A percentile compares a stretch with the other conserved stretches of the same genome.
phyloP scores from a whole-genome alignment of 1,140 invertebrate genomes.

The Achroia grisella region DNA sequence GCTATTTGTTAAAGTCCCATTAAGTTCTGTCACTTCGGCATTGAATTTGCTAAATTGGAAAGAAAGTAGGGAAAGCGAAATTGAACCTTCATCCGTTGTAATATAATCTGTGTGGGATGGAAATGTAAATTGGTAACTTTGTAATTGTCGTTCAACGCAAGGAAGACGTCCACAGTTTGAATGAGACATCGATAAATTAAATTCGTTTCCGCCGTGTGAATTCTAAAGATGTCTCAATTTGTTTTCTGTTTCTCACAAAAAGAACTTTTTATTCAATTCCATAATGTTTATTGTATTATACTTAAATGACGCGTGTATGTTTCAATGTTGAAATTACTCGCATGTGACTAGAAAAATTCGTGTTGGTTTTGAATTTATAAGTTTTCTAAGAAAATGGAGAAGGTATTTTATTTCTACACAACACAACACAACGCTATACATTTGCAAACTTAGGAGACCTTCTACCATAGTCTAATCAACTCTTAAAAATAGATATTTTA shows the following conservation, averaged over 20 bases:
- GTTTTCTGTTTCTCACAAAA: slow-evolving; percentile 52
- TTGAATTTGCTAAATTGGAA: slow-evolving; percentile 22
- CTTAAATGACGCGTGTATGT: slow-evolving; percentile 25
- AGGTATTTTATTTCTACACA: too few species aligned
- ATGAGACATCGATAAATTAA: slow-evolving; percentile 70
- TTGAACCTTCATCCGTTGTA: slow-evolving; percentile 8
- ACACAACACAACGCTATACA: too few species aligned
- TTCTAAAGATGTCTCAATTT: slow-evolving; percentile 67
- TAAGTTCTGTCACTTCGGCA: slow-evolving; percentile 60
- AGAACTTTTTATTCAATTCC: slow-evolving; percentile 21
- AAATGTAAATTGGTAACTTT: slow-evolving; percentile 22
- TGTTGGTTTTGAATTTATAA: slow-evolving; percentile 2
- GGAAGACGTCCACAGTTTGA: slow-evolving; percentile 49
- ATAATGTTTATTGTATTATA: slow-evolving; percentile 23
- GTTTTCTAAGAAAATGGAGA: neutral
- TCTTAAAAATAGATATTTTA: too few species aligned
- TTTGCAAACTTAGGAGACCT: too few species aligned
- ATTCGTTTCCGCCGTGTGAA: slow-evolving; percentile 65
- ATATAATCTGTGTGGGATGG: slow-evolving; percentile 6
- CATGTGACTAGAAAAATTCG: slow-evolving; percentile 6
- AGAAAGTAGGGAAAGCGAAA: slow-evolving; percentile 5
- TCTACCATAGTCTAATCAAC: too few species aligned
- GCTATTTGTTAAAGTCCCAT: slow-evolving; percentile 70
- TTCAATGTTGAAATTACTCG: neutral
- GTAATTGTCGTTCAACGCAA: slow-evolving; percentile 62